phyloP scores from a whole-genome alignment of 2,888 invertebrate species.

The Drosophila falleni region DNA sequence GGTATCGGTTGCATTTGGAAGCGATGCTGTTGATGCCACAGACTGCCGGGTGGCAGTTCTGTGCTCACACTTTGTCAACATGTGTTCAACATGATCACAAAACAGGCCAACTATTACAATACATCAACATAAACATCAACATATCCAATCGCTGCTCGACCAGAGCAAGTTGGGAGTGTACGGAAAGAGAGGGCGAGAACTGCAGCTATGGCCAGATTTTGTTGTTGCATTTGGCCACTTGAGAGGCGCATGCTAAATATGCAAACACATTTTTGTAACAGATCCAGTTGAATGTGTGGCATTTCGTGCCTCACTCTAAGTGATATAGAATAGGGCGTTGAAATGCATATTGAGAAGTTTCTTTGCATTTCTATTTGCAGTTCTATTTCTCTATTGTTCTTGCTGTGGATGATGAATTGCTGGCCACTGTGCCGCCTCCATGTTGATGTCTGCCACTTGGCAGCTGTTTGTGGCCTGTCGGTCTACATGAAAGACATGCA shows the following conservation, averaged over 20 bases:
- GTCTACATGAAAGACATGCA: conserved; percentile 70
- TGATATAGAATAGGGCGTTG: conserved; percentile 71
- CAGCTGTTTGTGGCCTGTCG: conserved; percentile 65
- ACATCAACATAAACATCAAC: conserved; percentile 61
- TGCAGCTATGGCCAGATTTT: conserved; percentile 6
- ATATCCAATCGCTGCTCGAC: conserved; percentile 15
- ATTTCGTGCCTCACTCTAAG: conserved; percentile 58
- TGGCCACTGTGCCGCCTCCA: conserved; percentile 23
- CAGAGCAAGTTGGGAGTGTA: neutral
- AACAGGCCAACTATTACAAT: conserved; percentile 53
- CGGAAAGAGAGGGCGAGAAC: neutral
- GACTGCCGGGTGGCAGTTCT: conserved; percentile 28
- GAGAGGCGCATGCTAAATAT: conserved; percentile 73
- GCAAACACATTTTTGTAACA: conserved; percentile 71
- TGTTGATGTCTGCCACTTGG: conserved; percentile 50
- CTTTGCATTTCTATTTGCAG: conserved; percentile 8
- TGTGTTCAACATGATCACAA: conserved; percentile 75
- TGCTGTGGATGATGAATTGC: conserved; percentile 65
- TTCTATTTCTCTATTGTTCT: conserved; percentile 29
- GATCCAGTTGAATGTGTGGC: conserved; percentile 61
- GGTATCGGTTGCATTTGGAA: conserved; percentile 69
- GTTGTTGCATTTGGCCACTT: conserved; percentile 56
- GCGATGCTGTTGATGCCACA: conserved; percentile 36
- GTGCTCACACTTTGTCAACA: conserved; percentile 70
- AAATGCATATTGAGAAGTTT: conserved; percentile 52